Evolutionary conservation across 2,888 invertebrate species (phyloP), one percentile per base, ranked within the genome.

Genomic region (Leistus spinibarbis): DNA sequence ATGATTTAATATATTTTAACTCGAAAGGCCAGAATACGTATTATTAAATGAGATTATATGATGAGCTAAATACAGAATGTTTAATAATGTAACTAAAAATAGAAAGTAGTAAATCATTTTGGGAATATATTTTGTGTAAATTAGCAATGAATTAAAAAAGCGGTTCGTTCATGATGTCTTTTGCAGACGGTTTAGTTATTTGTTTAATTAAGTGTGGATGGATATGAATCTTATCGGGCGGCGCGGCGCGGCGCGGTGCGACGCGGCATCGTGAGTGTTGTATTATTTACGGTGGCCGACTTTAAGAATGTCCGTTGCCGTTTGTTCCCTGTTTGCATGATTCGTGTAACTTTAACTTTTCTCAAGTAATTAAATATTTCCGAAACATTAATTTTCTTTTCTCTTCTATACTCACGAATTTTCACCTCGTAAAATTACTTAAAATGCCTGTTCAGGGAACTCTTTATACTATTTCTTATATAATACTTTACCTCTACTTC

Each of bases 371-470:
- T 72, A 72, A 72, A 66, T 56, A 66, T 72, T 72, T 72, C 72
- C 72, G 72, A 65, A 72, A 66, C 72, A 72, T 72, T 72, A 72
- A 72, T 72, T 72, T 66, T 65, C 66, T 56, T 63, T 72, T 65
- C 65, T 65, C 60, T 10, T 60, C 20, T 16, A 60, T 20, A n/a
- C n/a, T n/a, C n/a, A n/a, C n/a, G n/a, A n/a, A n/a, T n/a, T n/a
- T n/a, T 40, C 40, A 5, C 40, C 40, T 40, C 40, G 40, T 40
- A 40, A 40, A 40, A 40, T 40, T 40, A 40, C 40, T 40, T 40
- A 40, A 40, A 40, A 40, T 40, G 13, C 40, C 40, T 40, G 10
- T 40, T 4, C 3, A 24, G 24, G 24, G 3, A 7, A 24, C 24
- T 24, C 3, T 24, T 40, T 40, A 40, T 13, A 4, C 24, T 24